phyloP scores from a whole-genome alignment of 92 coral and sea anemone genomes.

The Epizoanthus stellaris region DNA sequence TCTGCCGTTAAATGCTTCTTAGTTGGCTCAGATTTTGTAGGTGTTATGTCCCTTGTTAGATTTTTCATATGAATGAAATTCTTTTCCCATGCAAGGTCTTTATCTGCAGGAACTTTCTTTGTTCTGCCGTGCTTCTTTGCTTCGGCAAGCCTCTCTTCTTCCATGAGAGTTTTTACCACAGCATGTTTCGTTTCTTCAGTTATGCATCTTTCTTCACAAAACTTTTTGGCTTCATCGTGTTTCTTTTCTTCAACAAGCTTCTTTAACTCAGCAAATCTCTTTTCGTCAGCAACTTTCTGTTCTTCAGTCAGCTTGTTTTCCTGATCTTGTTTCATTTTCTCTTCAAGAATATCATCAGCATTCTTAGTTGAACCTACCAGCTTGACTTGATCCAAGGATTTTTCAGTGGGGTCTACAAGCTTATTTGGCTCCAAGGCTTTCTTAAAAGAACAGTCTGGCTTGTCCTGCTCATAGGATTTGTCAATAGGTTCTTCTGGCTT shows the following conservation, averaged over 20 bases:
- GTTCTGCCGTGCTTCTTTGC: neutral
- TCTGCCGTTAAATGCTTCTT: neutral
- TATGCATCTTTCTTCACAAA: slow-evolving; percentile 29
- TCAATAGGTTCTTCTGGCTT: neutral
- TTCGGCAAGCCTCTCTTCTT: slow-evolving; percentile 16
- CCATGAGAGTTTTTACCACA: slow-evolving; percentile 10
- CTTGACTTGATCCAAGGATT: too few species aligned
- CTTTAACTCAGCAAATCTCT: slow-evolving; percentile 20
- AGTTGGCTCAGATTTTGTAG: neutral
- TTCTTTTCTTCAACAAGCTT: slow-evolving; percentile 34
- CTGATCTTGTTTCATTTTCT: neutral
- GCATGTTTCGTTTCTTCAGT: slow-evolving; percentile 34
- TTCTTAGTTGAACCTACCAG: too few species aligned
- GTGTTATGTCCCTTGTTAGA: neutral
- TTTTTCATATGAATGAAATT: slow-evolving; percentile 2
- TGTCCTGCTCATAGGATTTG: neutral
- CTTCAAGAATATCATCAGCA: too few species aligned
- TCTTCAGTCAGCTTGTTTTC: neutral
- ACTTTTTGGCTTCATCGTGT: slow-evolving; percentile 25
- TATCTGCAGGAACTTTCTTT: neutral
- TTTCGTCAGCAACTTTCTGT: slow-evolving; percentile 14
- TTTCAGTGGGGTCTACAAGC: too few species aligned
- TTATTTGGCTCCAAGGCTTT: neutral
- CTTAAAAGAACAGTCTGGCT: neutral
- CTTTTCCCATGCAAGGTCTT: neutral